Percentiles rank a stretch among this genome's conserved stretches.
Conservation (phyloP, 2,888 invertebrate genomes). For the Drosophila neonasuta region DNA sequence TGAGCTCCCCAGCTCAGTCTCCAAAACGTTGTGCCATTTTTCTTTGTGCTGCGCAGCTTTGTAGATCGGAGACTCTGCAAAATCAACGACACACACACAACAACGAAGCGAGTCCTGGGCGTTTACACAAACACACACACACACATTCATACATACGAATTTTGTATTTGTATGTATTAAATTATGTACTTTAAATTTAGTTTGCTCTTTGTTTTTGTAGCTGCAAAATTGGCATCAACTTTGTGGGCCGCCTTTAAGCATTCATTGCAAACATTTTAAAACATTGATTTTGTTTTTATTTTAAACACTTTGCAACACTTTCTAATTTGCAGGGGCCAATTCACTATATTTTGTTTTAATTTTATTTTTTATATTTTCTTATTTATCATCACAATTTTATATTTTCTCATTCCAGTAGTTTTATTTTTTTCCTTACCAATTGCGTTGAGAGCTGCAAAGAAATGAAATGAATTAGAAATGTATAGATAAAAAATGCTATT, state of each 20-base stretch:
- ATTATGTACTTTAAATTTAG: constrained; percentile 19
- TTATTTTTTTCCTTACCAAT: constrained; percentile 65
- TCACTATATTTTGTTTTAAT: constrained; percentile 8
- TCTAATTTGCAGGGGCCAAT: constrained; percentile 33
- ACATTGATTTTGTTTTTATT: constrained; percentile 7
- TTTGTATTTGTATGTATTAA: constrained; percentile 16
- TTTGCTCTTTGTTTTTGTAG: constrained; percentile 15
- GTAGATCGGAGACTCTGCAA: constrained; percentile 59
- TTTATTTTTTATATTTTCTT: constrained; percentile 20
- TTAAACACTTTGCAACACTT: constrained; percentile 36
- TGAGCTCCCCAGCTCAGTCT: constrained; percentile 48
- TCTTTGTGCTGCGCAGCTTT: constrained; percentile 69
- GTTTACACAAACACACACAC: constrained; percentile 30
- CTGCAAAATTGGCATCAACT: constrained; percentile 43
- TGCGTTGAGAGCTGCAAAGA: constrained; percentile 54
- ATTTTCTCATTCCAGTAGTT: constrained; percentile 42
- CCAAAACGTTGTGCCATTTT: constrained; percentile 70
- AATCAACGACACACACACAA: constrained; percentile 33
- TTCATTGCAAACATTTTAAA: constrained; percentile 4
- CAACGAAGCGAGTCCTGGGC: constrained; percentile 54
- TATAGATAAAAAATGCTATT: not conserved
- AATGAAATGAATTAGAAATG: constrained; percentile 6
- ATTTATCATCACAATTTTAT: constrained; percentile 13
- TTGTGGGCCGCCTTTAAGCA: constrained; percentile 20
- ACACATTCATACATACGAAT: constrained; percentile 11